Base-by-base conservation (phyloP, 2,888 invertebrate species). In the Agrochola lychnidis region DNA sequence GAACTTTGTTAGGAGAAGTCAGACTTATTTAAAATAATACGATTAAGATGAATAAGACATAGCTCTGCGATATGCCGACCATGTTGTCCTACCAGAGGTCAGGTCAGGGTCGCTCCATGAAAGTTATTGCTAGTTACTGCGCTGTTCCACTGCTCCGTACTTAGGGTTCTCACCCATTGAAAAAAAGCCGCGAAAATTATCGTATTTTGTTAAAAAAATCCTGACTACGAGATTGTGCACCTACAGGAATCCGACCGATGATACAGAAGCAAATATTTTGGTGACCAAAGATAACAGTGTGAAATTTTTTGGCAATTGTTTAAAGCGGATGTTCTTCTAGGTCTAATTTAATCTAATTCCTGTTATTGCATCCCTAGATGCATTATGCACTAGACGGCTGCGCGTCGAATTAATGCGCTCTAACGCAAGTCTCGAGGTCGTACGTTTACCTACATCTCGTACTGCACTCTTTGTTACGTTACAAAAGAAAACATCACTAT, bases 351-450 rank as follows among this genome's bases (percentile, higher is more conserved):
- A 62, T 40, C 2, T 16, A 40, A 57, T 62, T 77, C 74, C 72
- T 78, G 61, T 72, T 19, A 57, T 70, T 69, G 22, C 83, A 87
- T 72, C 88, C 88, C 84, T 88, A 83, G 73, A 73, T 82, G 86
- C 87, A 92, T 90, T 89, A 92, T 92, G 89, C 90, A 73, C 87
- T 88, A 91, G 91, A 83, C 91, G 56, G 75, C 90, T 87, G 79
- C 91, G 87, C 89, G 87, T 90, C 85, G 89, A 78, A 85, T 89
- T 90, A 91, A 91, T 90, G 84, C 78, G 81, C 76, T 82, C 82
- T 70, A 81, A 73, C 81, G 81, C 83, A 79, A 75, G 87, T 91
- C 90, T 92, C 89, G 90, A 92, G 91, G 91, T 78, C 87, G 83
- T 81, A 30, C 78, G 83, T 83, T 81, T 81, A 85, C 81, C 80